These are phyloP conservation scores for Ctenoplectra terminalis DNA, from an alignment of 1,140 invertebrate genomes.

Conservation along the genomic window DNA sequence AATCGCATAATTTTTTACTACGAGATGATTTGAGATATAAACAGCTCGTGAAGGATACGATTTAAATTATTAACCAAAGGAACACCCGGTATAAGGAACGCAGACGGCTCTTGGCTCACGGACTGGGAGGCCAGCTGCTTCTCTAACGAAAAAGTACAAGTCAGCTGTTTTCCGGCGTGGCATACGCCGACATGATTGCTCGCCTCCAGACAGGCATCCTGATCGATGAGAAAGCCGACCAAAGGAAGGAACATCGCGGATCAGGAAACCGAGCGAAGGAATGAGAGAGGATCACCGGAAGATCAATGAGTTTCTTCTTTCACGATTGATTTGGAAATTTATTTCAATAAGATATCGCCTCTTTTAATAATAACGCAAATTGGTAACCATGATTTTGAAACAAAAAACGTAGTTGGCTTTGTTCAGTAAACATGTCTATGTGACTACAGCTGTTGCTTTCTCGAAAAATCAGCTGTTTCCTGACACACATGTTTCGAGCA, in stretches of 20 bases:
- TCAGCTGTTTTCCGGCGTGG: slow-evolving; percentile 73
- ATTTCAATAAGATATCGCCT: not conserved
- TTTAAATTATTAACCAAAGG: not conserved
- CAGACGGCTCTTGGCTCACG: slow-evolving; percentile 63
- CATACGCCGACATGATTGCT: slow-evolving; percentile 61
- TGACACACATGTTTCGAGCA: slow-evolving; percentile 18
- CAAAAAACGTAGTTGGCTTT: not conserved
- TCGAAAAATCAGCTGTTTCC: slow-evolving; percentile 60
- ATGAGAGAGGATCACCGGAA: too few species aligned
- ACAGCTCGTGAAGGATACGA: too few species aligned
- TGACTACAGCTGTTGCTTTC: slow-evolving; percentile 44
- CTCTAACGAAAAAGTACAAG: slow-evolving; percentile 70
- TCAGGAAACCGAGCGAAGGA: not conserved
- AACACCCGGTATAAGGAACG: slow-evolving; percentile 68
- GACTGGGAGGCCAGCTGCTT: slow-evolving; percentile 66
- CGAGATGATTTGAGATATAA: not conserved
- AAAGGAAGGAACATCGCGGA: not conserved
- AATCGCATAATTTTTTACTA: not conserved
- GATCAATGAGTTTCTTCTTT: not conserved
- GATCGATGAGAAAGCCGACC: slow-evolving; percentile 29
- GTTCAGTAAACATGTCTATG: slow-evolving; percentile 24
- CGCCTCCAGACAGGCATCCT: slow-evolving; percentile 43
- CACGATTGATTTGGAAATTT: not conserved
- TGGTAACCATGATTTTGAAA: not conserved
- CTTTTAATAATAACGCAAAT: not conserved